phyloP scores from a whole-genome alignment of 2,888 invertebrate genomes.

The Drosophila borborema region DNA sequence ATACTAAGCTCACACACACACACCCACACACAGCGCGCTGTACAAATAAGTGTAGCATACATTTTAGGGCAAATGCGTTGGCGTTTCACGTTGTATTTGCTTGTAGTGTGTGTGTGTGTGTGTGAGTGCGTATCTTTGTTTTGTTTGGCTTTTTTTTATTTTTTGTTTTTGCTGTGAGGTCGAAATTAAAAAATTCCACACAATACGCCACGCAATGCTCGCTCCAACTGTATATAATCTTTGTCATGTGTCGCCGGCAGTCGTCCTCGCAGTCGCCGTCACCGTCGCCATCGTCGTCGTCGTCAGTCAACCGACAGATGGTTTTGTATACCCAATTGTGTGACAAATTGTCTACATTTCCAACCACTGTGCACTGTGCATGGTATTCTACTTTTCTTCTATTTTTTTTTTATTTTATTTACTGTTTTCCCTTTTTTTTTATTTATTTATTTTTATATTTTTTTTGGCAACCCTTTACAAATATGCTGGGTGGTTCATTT shows the following conservation, averaged over 20 bases:
- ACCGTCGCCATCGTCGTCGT: not conserved
- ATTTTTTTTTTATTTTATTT: too few species aligned
- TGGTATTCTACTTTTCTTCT: constrained; percentile 28
- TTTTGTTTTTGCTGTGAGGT: constrained; percentile 34
- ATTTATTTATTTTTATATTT: constrained; percentile 2
- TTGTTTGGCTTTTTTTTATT: constrained; percentile 10
- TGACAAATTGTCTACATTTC: constrained; percentile 75
- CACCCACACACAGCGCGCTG: not conserved
- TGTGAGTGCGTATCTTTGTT: not conserved
- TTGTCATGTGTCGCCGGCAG: constrained; percentile 63
- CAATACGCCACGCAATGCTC: constrained; percentile 46
- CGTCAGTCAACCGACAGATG: constrained; percentile 36
- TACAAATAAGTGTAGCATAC: constrained; percentile 49
- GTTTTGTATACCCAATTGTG: constrained; percentile 67
- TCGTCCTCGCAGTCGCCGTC: not conserved
- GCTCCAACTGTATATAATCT: constrained; percentile 47
- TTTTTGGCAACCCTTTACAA: constrained; percentile 45
- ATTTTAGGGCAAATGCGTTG: constrained; percentile 23
- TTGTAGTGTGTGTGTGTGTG: not conserved
- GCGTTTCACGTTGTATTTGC: constrained; percentile 13
- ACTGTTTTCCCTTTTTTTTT: constrained; percentile 12
- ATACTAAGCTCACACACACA: not conserved
- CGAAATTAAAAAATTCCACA: constrained; percentile 79
- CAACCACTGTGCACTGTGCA: constrained; percentile 45
- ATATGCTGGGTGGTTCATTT: constrained; percentile 32